A percentile compares a stretch with the other conserved stretches of the same genome.
phyloP scores from a whole-genome alignment of 2,888 invertebrate genomes.

The Frankliniella intonsa region DNA sequence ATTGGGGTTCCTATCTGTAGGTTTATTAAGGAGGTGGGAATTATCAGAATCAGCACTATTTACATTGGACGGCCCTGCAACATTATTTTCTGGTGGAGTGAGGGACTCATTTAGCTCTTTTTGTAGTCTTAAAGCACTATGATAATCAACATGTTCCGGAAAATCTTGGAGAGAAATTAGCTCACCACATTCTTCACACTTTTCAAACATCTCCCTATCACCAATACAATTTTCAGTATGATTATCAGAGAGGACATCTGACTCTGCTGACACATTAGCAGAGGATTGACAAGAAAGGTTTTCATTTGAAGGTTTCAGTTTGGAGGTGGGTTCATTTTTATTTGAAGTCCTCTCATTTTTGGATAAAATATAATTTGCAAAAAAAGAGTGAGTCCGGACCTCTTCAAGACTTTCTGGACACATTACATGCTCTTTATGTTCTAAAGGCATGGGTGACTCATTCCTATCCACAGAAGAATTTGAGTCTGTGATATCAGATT shows the following conservation, averaged over 20 bases:
- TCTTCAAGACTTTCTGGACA: constrained; percentile 18
- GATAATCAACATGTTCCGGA: constrained; percentile 76
- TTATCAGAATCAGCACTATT: not conserved
- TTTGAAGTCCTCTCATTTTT: not conserved
- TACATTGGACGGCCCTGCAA: not conserved
- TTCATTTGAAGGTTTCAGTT: not conserved
- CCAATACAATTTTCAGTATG: constrained; percentile 38
- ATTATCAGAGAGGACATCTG: constrained; percentile 33
- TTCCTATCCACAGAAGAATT: not conserved
- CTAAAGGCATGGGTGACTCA: not conserved
- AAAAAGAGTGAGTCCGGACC: constrained; percentile 30
- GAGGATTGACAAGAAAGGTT: not conserved
- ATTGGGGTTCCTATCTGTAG: not conserved
- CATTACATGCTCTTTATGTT: not conserved
- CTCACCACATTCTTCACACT: constrained; percentile 66
- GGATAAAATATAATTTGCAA: constrained; percentile 27
- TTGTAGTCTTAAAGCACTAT: constrained; percentile 74
- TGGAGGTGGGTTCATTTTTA: constrained; percentile 38
- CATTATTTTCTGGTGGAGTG: constrained; percentile 6
- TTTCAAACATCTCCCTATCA: constrained; percentile 43
- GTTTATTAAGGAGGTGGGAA: not conserved
- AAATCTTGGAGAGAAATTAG: constrained; percentile 57
- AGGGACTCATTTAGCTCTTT: constrained; percentile 54
- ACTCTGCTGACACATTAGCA: constrained; percentile 36
- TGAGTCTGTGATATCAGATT: no score